Evolutionary conservation across 2,888 invertebrate genomes (phyloP), one percentile per base, ranked within the genome.

Genomic region (Acleris literana): DNA sequence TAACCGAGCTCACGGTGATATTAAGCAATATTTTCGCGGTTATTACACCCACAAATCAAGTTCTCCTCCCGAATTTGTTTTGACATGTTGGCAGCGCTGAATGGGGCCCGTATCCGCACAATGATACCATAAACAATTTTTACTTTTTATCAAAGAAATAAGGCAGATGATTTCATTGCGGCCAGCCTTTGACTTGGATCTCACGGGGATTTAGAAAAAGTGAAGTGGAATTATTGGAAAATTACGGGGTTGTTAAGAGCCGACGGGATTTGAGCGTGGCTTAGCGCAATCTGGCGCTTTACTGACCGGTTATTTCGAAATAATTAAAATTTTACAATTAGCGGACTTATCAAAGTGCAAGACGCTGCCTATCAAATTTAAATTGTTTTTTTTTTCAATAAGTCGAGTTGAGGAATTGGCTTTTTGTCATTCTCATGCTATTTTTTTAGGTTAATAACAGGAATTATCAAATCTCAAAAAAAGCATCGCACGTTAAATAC

Each of bases 181-280:
- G 83, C 76, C 81, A 78, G 77, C 77, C 79, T 87, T 83, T 83
- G 80, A 83, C 85, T 87, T 88, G 77, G 85, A 85, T 92, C 91
- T 80, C 91, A 91, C 91, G 88, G 74, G 82, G 89, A 90, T 91
- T 85, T 81, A 80, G 76, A 85, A 90, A 86, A 88, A 84, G 79
- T 88, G 79, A 83, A 88, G 88, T 89, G 87, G 88, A 81, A 85
- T 88, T 88, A 90, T 86, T 84, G 85, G 86, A 80, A 86, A 88
- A 89, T 89, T 88, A 88, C 84, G 86, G 82, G 82, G 80, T 81
- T 81, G 76, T 77, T 81, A 72, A 74, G 75, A 76, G 81, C 80
- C 81, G 82, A 76, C 73, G 72, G 68, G 46, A 46, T 55, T 56
- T 55, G 49, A 55, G 25, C 53, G 55, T 44, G 56, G 29, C 65